Evolutionary conservation across 2,797 vertebrate genomes (phyloP), one percentile per base, ranked within the genome.

Genomic region (Enteromius mattozi): DNA sequence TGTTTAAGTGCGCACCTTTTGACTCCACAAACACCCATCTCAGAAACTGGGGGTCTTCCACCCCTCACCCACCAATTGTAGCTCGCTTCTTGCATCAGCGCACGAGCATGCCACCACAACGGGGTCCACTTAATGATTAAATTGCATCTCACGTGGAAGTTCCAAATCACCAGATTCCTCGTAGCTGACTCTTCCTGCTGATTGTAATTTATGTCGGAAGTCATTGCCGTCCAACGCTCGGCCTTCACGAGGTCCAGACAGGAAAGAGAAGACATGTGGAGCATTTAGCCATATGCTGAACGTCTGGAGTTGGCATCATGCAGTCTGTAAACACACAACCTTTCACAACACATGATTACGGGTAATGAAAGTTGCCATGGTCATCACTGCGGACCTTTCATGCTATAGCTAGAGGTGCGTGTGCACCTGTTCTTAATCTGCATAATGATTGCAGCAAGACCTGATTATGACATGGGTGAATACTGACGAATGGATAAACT

Each of bases 1-100:
- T 93, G 91, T 93, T 94, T 94, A 94, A 96, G 92, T 89, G 89
- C 83, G 89, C 92, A 96, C 95, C 95, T 94, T 93, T 95, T 96
- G 95, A 96, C 96, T 97, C 92, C 92, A 94, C 89, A 96, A 96
- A 96, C 95, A 96, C 94, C 92, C 91, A 75, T 91, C 91, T 94
- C 91, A 86, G 93, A 95, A 94, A 95, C 93, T 92, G 92, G 94
- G 94, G 94, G 94, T 94, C 91, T 90, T 89, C 49, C 90, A 89
- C 88, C 87, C 70, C 21, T 17, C 68, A 42, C 59, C 54, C 47
- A 19, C 76, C 9, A 71, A 72, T 37, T 51, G 42, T 86, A 84
- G 14, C 86, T 83, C 66, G 65, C 87, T 87, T 88, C 89, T 88
- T 10, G 85, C 91, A 87, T 33, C 82, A 7, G 91, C 88, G 89